These are phyloP conservation scores for Gadus macrocephalus DNA, from an alignment of 2,113 vertebrate species.

Conservation along the genomic window DNA sequence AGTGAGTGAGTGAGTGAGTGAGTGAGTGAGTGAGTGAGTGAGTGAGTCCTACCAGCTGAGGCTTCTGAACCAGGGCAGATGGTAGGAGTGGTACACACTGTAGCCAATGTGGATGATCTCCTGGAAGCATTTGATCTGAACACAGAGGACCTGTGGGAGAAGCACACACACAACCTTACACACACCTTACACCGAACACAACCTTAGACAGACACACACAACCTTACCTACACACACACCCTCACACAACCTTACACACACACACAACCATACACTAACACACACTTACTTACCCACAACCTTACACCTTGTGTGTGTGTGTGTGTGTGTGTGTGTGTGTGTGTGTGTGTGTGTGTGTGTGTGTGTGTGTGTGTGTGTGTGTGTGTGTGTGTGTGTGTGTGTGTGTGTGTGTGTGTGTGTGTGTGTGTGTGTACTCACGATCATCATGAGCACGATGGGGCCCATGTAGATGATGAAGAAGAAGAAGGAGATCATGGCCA, in stretches of 20 bases:
- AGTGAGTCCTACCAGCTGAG: slow-evolving; percentile 82
- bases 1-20: no score
- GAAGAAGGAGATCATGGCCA: slow-evolving; percentile 98
- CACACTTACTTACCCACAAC: no score
- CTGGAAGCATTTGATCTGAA: slow-evolving; percentile 98
- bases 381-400: background rate
- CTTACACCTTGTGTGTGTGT: no score
- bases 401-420: no score
- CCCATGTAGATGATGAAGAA: slow-evolving; percentile 99
- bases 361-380: background rate
- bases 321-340: background rate
- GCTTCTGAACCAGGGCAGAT: slow-evolving; percentile 97
- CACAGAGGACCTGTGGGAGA: slow-evolving; percentile 84
- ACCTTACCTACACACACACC: no score
- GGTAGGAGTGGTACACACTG: slow-evolving; percentile 96
- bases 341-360: no score
- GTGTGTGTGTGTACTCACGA: slow-evolving; percentile 75
- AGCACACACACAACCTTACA: no score
- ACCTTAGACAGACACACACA: no score
- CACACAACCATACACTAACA: no score
- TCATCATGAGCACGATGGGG: slow-evolving; percentile 96
- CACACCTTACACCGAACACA: no score
- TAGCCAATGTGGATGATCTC: slow-evolving; percentile 99
- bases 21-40: background rate
- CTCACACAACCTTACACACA: no score